Conservation (phyloP, 92 coral and sea anemone genomes). For the Umimayanthus chanpuru region DNA sequence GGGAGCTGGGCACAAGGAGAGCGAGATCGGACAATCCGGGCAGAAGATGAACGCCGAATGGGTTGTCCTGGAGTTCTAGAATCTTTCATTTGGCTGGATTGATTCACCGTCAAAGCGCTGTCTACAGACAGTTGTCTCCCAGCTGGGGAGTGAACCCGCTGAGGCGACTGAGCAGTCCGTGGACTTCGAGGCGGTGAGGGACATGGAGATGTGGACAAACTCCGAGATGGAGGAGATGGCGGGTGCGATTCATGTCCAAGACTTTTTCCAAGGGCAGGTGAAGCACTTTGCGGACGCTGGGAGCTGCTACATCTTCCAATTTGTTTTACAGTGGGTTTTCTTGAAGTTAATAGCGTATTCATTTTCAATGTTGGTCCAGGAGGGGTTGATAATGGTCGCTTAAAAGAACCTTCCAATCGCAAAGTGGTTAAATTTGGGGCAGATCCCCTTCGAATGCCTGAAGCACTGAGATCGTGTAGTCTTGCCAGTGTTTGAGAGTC, state of each 20-base stretch:
- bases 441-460: conserved; percentile 3
- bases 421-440: background rate
- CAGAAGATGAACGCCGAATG: background rate
- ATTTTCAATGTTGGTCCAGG: background rate
- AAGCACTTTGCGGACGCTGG: too few species aligned
- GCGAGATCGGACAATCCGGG: background rate
- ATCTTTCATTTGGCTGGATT: background rate
- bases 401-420: background rate
- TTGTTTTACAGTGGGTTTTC: background rate
- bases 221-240: background rate
- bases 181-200: conserved; percentile 5
- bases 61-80: background rate
- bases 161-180: background rate
- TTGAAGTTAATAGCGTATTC: background rate
- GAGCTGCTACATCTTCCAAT: background rate
- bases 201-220: background rate
- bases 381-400: conserved; percentile 7
- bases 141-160: background rate
- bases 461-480: background rate
- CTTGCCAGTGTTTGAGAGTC: background rate
- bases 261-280: background rate
- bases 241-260: background rate
- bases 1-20: background rate
- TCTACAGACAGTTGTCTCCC: background rate
- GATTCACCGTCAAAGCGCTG: background rate